Evolutionary conservation across 2,797 vertebrate species (phyloP).

Genomic region (Natrix natrix): DNA sequence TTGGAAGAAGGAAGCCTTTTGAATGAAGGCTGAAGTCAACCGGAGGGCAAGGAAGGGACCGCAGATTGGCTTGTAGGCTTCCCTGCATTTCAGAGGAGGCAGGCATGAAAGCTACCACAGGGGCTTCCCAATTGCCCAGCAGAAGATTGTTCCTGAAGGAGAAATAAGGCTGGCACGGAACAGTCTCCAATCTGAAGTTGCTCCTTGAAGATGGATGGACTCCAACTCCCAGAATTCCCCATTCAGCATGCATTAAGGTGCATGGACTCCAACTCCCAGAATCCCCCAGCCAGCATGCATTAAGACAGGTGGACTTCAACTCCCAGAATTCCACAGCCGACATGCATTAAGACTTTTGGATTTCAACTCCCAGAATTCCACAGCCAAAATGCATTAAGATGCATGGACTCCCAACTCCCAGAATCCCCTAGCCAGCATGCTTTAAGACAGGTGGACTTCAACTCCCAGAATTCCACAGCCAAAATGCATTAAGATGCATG

Average conservation of each 20-base stretch:
- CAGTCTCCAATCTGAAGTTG: neutral
- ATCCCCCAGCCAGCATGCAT: no score
- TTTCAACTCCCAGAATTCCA: no score
- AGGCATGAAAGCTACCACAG: neutral
- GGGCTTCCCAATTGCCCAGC: neutral
- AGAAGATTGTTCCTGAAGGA: neutral
- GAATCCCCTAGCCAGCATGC: no score
- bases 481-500: fast-evolving
- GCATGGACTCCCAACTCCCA: no score
- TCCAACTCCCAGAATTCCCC: no score
- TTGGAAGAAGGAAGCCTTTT: neutral
- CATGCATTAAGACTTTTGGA: fast-evolving
- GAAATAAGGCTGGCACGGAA: neutral
- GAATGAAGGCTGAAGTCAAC: neutral
- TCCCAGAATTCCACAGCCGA: no score
- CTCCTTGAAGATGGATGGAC: neutral
- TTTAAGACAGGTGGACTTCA: no score
- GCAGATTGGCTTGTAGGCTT: neutral
- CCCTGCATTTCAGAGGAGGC: neutral
- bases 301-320: no score
- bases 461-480: neutral
- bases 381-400: no score
- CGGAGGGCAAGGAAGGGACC: neutral
- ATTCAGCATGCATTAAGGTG: no score
- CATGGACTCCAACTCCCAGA: no score